These are phyloP conservation scores for Asbolus verrucosus DNA, from an alignment of 1,140 invertebrate species.

Conservation along the genomic window DNA sequence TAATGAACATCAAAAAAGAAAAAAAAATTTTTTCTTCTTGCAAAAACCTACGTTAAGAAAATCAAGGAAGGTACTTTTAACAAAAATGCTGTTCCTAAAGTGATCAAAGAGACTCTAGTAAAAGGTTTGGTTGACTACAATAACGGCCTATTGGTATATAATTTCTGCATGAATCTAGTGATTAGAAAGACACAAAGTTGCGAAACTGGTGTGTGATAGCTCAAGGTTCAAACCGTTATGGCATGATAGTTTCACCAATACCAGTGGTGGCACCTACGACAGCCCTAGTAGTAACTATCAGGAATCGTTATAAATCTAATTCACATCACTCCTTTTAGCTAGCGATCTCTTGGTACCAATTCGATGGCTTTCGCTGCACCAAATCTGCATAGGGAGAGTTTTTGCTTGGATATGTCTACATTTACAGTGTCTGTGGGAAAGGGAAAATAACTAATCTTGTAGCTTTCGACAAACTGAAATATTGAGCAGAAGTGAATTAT, in stretches of 20 bases:
- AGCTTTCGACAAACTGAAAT: too few relatives aligned
- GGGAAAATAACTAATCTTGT: too few relatives aligned
- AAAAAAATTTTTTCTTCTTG: neutral
- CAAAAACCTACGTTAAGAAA: constrained; percentile 76
- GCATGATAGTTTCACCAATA: constrained; percentile 93
- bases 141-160: constrained; percentile 87
- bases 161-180: constrained; percentile 89
- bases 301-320: too few relatives aligned
- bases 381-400: constrained; percentile 76
- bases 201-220: constrained; percentile 88
- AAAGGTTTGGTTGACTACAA: constrained; percentile 87
- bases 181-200: constrained; percentile 85
- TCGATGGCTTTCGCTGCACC: constrained; percentile 87
- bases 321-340: too few relatives aligned
- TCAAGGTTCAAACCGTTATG: constrained; percentile 74
- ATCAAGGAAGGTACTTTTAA: constrained; percentile 68
- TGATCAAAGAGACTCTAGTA: constrained; percentile 79
- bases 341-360: constrained; percentile 88
- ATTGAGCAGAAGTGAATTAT: constrained; percentile 75
- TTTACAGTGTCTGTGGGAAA: constrained; percentile 87
- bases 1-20: neutral
- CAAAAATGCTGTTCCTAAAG: constrained; percentile 70
- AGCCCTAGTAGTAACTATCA: constrained; percentile 73
- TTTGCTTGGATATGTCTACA: constrained; percentile 93
- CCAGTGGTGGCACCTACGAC: constrained; percentile 88